phyloP scores from a whole-genome alignment of 2,113 vertebrate species.

The Oceanites oceanicus region DNA sequence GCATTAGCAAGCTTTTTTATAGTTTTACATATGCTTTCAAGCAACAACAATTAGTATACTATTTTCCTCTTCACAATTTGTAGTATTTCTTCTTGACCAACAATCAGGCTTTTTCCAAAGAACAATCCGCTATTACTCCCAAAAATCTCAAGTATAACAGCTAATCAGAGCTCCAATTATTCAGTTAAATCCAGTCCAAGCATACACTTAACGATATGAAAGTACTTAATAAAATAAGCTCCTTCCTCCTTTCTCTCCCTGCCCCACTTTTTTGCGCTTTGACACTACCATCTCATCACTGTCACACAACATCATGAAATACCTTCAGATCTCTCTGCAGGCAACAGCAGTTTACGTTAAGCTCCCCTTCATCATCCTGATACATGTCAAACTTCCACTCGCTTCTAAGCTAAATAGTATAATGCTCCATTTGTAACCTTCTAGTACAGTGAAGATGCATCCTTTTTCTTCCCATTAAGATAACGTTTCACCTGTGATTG shows the following conservation, averaged over 20 bases:
- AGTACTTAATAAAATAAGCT: neutral
- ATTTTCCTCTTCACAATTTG: neutral
- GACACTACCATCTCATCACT: neutral
- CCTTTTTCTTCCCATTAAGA: neutral
- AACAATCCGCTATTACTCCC: neutral
- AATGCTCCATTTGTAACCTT: neutral
- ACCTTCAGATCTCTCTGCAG: neutral
- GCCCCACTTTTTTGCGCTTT: neutral
- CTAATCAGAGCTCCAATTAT: neutral
- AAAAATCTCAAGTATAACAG: neutral
- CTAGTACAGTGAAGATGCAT: neutral
- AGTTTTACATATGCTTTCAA: neutral
- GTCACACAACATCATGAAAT: neutral
- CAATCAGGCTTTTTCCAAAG: neutral
- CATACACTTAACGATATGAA: neutral
- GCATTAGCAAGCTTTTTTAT: neutral
- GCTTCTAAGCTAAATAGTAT: neutral
- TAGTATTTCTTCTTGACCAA: neutral
- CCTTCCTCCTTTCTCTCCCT: neutral
- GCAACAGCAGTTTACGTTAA: neutral
- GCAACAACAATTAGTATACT: neutral
- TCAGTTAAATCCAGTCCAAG: neutral
- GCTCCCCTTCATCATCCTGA: neutral
- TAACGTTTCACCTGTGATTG: neutral
- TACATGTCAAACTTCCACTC: neutral